phyloP scores from a whole-genome alignment of 2,888 invertebrate species.

The Drosophila heteroneura region DNA sequence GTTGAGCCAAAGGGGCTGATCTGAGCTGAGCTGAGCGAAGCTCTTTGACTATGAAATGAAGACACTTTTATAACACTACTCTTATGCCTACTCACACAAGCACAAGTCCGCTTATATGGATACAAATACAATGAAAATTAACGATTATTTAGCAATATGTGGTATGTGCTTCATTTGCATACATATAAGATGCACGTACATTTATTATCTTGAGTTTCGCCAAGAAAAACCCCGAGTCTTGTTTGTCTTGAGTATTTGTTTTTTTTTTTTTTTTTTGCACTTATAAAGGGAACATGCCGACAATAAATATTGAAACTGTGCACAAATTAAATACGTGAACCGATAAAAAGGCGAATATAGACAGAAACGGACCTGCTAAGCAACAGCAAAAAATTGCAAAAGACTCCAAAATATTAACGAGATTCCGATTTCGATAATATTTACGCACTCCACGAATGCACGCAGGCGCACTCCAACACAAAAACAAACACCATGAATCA shows the following conservation, averaged over 20 bases:
- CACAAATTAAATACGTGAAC: conserved; percentile 62
- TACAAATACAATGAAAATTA: background rate
- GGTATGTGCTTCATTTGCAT: conserved; percentile 25
- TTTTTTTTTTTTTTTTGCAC: conserved; percentile 43
- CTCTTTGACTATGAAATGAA: conserved; percentile 42
- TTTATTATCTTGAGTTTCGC: conserved; percentile 52
- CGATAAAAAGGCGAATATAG: conserved; percentile 55
- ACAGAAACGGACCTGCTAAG: conserved; percentile 19
- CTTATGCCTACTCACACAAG: background rate
- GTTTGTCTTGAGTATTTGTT: conserved; percentile 38
- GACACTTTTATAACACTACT: conserved; percentile 23
- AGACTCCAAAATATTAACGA: conserved; percentile 35
- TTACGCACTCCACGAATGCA: conserved; percentile 36
- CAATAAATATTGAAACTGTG: conserved; percentile 73
- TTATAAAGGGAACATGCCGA: conserved; percentile 62
- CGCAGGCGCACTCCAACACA: conserved; percentile 17
- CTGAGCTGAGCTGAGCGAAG: conserved; percentile 21
- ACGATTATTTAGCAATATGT: conserved; percentile 45
- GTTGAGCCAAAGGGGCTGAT: conserved; percentile 8
- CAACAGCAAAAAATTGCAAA: conserved; percentile 23
- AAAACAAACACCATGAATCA: conserved; percentile 1
- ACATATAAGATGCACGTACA: conserved; percentile 30
- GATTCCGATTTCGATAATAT: conserved; percentile 51
- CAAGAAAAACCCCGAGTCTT: conserved; percentile 33
- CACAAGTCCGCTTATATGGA: background rate